Evolutionary conservation across 2,113 vertebrate genomes (phyloP), one percentile per base, ranked within the genome.

Genomic region (Bagarius yarrelli): DNA sequence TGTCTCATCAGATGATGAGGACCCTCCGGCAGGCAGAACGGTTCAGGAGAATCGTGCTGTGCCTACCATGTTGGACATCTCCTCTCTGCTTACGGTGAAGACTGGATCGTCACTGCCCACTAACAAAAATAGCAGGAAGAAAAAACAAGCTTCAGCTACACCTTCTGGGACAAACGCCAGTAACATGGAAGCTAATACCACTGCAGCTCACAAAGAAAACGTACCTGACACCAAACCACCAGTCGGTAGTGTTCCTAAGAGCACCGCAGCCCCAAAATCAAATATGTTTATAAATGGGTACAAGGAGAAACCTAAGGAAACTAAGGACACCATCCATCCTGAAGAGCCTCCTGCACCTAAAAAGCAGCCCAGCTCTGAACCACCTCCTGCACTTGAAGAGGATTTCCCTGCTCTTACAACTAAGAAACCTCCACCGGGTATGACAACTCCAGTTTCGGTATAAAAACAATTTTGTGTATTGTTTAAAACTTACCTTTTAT

Each of bases 381-480:
- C 92, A 4, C 86, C 90, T 67, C 86, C 89, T 14, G 87, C 89
- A 32, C 83, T 92, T 84, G 93, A 94, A 80, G 97, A 99, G 84
- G 98, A 99, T 19, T 99, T 99, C 79, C 97, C 98, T 59, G 97
- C 94, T 0, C 95, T 99, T 21, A 90, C 91, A 13, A 87, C 94
- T 47, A 92, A 95, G 88, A 97, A 94, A 88, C 98, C 95, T 9
- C 97, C 97, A 0, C 97, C 98, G 93, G 98, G 98, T 99, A 83
- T 13, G 74, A 23, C 16, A 3, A 6, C 8, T 47, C 18, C 25
- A 16, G 5, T 50, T 71, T 27, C 11, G 63, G 1, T 30, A 36
- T 40, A 76, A n/a, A 55, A 23, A 23, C 30, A 18, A 4, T 32
- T 14, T 53, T 44, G 3, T 30, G 11, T 34, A 34, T 18, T 34